These are phyloP conservation scores for Cheracebus regulus DNA, from an alignment of 2,797 vertebrate species.

Conservation along the genomic window DNA sequence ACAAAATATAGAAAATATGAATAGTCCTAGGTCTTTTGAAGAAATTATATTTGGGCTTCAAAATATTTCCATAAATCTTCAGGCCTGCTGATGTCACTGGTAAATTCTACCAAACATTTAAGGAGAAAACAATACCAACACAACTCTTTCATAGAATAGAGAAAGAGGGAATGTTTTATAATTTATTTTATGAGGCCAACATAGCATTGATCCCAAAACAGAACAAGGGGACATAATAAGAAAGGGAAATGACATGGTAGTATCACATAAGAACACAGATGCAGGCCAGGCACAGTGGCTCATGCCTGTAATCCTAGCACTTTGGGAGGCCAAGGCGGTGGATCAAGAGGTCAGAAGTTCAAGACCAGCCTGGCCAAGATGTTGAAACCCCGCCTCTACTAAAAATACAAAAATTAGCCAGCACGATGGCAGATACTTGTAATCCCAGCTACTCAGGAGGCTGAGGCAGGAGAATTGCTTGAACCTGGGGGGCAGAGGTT, in stretches of 20 bases:
- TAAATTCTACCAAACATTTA: background rate
- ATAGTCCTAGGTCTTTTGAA: background rate
- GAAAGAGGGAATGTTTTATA: background rate
- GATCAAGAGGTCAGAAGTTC: no score
- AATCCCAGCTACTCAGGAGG: no score
- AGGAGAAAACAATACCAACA: background rate
- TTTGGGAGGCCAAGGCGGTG: no score
- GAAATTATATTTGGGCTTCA: background rate
- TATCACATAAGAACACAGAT: no score
- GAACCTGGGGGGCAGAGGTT: no score
- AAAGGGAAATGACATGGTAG: background rate
- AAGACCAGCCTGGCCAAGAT: no score
- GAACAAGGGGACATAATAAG: background rate
- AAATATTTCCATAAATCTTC: background rate
- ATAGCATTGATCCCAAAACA: background rate
- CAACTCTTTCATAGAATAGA: background rate
- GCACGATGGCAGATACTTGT: no score
- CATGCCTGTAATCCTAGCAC: no score
- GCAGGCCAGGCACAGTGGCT: no score
- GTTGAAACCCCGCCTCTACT: no score
- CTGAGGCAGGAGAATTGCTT: no score
- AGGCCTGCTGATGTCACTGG: background rate
- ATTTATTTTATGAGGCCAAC: background rate
- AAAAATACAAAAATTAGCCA: no score
- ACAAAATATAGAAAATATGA: background rate